Base-by-base conservation (phyloP, 1,140 invertebrate genomes). In the Choristoneura fumiferana region DNA sequence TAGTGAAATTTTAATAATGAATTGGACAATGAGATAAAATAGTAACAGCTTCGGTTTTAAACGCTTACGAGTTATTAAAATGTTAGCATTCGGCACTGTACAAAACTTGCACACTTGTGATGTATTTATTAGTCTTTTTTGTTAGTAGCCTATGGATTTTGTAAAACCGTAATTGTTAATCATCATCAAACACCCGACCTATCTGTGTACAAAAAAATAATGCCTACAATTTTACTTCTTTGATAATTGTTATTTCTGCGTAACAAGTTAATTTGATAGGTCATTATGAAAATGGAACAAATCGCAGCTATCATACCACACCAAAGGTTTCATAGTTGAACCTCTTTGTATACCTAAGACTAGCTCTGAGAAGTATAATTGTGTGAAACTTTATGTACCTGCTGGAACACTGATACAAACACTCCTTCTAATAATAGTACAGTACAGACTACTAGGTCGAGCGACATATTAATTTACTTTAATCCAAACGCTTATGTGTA, bases 401-500 rank as follows among this genome's bases (percentile, higher is more conserved):
- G 29, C 18, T 49, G 17, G 43, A 49, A 49, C 18, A 76, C 71
- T 69, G 67, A 75, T 78, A 75, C 68, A 71, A 75, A 71, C 69
- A 78, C 65, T 72, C 64, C 63, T 73, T 76, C 73, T 71, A 72
- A 80, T 80, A 81, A n/a, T n/a, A n/a, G n/a, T n/a, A n/a, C n/a
- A n/a, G 81, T 76, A 78, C 76, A 76, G 76, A 81, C 69, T 71
- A 79, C 76, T 84, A 84, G 81, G 81, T 79, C 78, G 75, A 84
- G 81, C 75, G 75, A 79, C 68, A 71, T 76, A 76, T 74, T 72
- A 71, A 79, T 78, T 81, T 78, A 84, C 64, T 82, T 78, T 81
- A 78, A 84, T 81, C 81, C 82, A 76, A 80, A 82, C 74, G 84
- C 85, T 87, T 89, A 73, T 88, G 84, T 88, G 84, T 87, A 81